Percentiles rank a stretch among this genome's conserved stretches.
phyloP scores from a whole-genome alignment of 2,113 vertebrate genomes.

The Cavia porcellus region DNA sequence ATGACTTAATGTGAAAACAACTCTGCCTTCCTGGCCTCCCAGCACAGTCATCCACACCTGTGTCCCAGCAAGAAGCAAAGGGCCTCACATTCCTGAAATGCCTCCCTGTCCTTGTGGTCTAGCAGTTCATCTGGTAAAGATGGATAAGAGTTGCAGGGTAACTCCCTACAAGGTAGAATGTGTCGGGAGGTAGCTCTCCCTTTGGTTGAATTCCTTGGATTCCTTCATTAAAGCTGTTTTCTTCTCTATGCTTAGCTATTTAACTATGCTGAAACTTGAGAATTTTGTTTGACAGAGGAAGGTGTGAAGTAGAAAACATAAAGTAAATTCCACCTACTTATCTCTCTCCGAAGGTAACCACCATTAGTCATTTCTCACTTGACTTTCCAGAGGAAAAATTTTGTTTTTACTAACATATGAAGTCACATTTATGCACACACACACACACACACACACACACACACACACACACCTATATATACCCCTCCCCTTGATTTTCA shows the following conservation, averaged over 20 bases:
- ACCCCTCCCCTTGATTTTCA: background rate
- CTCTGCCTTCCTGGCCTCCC: background rate
- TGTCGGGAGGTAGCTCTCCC: background rate
- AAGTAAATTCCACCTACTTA: background rate
- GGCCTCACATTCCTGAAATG: constrained; percentile 18
- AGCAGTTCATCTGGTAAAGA: background rate
- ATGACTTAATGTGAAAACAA: background rate
- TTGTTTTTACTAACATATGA: background rate
- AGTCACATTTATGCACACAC: background rate
- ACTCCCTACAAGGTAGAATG: background rate
- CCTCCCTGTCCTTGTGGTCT: background rate
- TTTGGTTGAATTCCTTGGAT: background rate
- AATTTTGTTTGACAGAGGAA: background rate
- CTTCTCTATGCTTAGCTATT: background rate
- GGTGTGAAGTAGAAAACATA: background rate
- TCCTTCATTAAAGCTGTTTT: background rate
- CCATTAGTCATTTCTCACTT: background rate
- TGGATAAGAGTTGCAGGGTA: background rate
- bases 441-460: no score
- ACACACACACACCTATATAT: background rate
- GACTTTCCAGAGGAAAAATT: background rate
- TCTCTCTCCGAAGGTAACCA: background rate
- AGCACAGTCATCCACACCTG: background rate
- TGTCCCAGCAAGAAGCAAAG: background rate
- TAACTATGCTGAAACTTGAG: background rate